Conservation (phyloP, 2,888 invertebrate genomes). For the Drosophila incognita region DNA sequence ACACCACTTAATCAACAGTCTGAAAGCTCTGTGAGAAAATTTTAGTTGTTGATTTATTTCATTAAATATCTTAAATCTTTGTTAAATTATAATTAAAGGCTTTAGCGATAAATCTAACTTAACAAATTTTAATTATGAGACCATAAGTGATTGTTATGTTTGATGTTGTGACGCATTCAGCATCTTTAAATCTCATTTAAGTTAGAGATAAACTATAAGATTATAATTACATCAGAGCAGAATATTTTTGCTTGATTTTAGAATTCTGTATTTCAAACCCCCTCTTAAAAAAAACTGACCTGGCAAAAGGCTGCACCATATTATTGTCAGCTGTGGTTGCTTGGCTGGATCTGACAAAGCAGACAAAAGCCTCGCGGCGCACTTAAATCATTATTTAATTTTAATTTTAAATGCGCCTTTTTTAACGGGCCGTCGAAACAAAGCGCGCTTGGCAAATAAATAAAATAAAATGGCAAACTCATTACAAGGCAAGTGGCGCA, state of each 20-base stretch:
- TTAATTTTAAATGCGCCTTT: slow-evolving; percentile 73
- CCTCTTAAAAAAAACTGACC: slow-evolving; percentile 1
- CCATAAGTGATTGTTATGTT: neutral
- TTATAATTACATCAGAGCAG: neutral
- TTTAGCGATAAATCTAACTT: neutral
- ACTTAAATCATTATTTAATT: slow-evolving; percentile 79
- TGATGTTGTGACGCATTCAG: neutral
- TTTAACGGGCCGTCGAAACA: slow-evolving; percentile 41
- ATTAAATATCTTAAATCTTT: neutral
- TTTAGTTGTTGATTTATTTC: neutral
- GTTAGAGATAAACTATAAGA: neutral
- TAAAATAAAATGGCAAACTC: slow-evolving; percentile 80
- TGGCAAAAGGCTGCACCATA: slow-evolving; percentile 12
- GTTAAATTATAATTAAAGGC: neutral
- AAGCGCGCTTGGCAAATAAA: slow-evolving; percentile 67
- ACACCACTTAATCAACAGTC: slow-evolving; percentile 29
- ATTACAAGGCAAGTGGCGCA: slow-evolving; percentile 70
- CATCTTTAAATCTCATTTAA: neutral
- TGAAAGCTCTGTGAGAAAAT: neutral
- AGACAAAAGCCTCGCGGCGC: slow-evolving; percentile 65
- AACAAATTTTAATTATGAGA: neutral
- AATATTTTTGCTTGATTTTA: slow-evolving; percentile 4
- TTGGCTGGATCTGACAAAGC: slow-evolving; percentile 37
- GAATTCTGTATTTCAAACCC: neutral
- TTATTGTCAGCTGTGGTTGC: slow-evolving; percentile 34